Base-by-base conservation (phyloP, 2,888 invertebrate genomes). In the Microdon myrmicae region DNA sequence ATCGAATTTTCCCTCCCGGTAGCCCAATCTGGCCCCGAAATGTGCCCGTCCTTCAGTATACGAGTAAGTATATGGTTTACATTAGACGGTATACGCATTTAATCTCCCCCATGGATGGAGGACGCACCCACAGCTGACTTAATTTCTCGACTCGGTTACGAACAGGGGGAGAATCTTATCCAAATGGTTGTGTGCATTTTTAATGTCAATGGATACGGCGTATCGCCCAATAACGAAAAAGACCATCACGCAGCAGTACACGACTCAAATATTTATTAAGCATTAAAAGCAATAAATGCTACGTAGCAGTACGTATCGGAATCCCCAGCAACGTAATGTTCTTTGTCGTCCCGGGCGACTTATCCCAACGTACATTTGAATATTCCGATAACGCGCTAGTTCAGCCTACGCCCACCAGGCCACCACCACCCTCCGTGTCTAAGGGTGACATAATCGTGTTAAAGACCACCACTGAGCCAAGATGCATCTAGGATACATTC, bases 261-360 rank as follows among this genome's bases (percentile, higher is more conserved):
- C 10, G 25, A 34, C 25, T 44, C 26, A 44, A 44, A 44, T 44
- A 44, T 44, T 44, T 44, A 44, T 34, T 34, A 38, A 45, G 37
- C 54, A 45, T 45, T 43, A 45, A 54, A 45, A 34, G 35, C 54
- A 45, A 54, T 45, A 37, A 54, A 45, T 44, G 28, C n/a, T n/a
- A n/a, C n/a, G n/a, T n/a, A n/a, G n/a, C n/a, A n/a, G n/a, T n/a
- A n/a, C n/a, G n/a, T n/a, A n/a, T n/a, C n/a, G n/a, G n/a, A n/a
- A n/a, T n/a, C n/a, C n/a, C n/a, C n/a, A n/a, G n/a, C n/a, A 47
- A 48, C 34, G 37, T 45, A 45, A 25, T 23, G 31, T 16, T 14
- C 22, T 39, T 17, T 10, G 39, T 32, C 16, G 29, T 28, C 20
- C 26, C 20, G 9, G 9, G 17, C 25, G 37, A 28, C 20, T 28